Percentiles rank a stretch among this genome's conserved stretches.
Conservation (phyloP, 2,797 vertebrate species). For the Lagocephalus sceleratus region DNA sequence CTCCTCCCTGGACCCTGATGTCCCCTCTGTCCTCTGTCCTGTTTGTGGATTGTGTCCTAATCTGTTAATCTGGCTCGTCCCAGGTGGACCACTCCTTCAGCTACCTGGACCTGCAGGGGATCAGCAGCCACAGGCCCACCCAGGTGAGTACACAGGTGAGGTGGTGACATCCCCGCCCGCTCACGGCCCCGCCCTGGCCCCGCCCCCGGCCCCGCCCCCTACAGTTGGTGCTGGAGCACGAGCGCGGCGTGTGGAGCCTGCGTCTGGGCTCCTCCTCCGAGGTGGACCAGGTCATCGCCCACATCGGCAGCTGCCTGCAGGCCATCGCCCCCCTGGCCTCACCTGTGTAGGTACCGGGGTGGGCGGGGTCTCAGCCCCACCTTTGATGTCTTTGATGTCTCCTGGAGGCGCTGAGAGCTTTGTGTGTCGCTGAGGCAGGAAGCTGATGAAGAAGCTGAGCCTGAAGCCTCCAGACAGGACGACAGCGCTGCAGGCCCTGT, state of each 20-base stretch:
- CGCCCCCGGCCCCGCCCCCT: too few species aligned
- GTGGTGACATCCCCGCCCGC: too few species aligned
- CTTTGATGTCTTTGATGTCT: not conserved
- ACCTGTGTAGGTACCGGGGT: conserved; percentile 80
- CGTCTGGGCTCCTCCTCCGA: conserved; percentile 81
- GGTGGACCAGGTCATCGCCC: conserved; percentile 83
- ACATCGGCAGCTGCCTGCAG: conserved; percentile 83
- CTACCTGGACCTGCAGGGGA: conserved; percentile 89
- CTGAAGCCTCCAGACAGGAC: conserved; percentile 86
- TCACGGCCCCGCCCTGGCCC: too few species aligned
- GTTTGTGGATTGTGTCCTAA: too few species aligned
- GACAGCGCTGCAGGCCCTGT: conserved; percentile 79
- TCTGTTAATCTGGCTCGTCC: not conserved
- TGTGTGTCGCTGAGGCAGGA: conserved; percentile 69
- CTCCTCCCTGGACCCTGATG: too few species aligned
- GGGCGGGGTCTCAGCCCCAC: not conserved
- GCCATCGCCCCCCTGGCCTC: conserved; percentile 84
- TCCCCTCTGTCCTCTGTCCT: too few species aligned
- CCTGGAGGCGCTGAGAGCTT: too few species aligned
- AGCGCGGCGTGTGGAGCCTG: conserved; percentile 81
- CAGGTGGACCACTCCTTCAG: conserved; percentile 91
- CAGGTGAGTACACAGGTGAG: conserved; percentile 55
- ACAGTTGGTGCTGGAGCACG: conserved; percentile 86
- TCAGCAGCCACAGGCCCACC: conserved; percentile 83
- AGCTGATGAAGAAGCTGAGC: conserved; percentile 87